Evolutionary conservation across 2,113 vertebrate genomes (phyloP), one percentile per base, ranked within the genome.

Genomic region (Paramisgurnus dabryanus): DNA sequence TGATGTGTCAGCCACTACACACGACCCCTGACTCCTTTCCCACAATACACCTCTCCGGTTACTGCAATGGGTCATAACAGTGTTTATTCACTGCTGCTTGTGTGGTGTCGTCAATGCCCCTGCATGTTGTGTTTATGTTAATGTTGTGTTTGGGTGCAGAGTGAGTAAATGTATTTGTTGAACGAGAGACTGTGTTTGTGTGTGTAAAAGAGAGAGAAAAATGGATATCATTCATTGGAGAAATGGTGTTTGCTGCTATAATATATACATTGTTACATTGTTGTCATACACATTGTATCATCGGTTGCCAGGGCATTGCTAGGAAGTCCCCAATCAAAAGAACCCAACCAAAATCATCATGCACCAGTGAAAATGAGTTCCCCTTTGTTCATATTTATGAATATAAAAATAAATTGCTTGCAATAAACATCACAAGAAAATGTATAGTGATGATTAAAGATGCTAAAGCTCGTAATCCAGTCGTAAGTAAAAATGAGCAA

Each of bases 31-130:
- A 43, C 43, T 22, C 22, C 13, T 18, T 39, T 71, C 58, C 68
- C 67, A 43, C 78, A 72, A 63, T 64, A 50, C 45, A 34, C 65
- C 76, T 69, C 53, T 22, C 11, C n/a, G 3, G n/a, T 47, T 78
- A 67, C 76, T 78, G 27, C 76, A 45, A 65, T 12, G 4, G 45
- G 63, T 2, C 9, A 11, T 18, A 57, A 17, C 64, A 27, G 9
- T n/a, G 69, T 67, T 77, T 77, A 67, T 66, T 67, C 5, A 6
- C 49, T 15, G 45, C 43, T 49, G 50, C 50, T 78, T 12, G 6
- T 58, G 50, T 45, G 45, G 9, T 69, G 12, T 49, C 47, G n/a
- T 67, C 22, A 27, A 13, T 60, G 40, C 22, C 18, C 50, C 75
- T 67, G 47, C 9, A 15, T 34, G 66, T 39, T 58, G 27, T 70